phyloP scores from a whole-genome alignment of 2,797 vertebrate genomes.

The Phrynocephalus forsythii region DNA sequence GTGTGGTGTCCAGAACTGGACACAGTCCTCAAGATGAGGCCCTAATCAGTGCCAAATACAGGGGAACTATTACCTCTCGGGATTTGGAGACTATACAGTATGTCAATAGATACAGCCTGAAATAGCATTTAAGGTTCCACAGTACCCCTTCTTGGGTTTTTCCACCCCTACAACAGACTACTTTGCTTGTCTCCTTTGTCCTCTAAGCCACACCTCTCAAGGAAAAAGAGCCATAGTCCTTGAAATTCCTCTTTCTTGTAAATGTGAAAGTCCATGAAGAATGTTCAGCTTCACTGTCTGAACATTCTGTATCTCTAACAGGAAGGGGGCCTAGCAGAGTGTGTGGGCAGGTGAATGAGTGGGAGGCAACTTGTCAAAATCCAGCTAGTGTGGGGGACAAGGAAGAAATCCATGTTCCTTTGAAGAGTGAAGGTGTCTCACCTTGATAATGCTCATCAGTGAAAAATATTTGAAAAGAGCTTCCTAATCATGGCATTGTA shows the following conservation, averaged over 20 bases:
- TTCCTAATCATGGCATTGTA: background rate
- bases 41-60: no score
- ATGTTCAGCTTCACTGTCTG: constrained; percentile 31
- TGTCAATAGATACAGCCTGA: no score
- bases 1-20: no score
- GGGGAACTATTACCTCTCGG: no score
- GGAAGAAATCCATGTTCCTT: constrained; percentile 39
- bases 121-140: no score
- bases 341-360: constrained; percentile 1
- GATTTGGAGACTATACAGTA: no score
- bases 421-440: constrained; percentile 49
- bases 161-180: no score
- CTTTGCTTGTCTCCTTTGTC: background rate
- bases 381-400: constrained; percentile 40
- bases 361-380: constrained; percentile 50
- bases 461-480: constrained; percentile 47
- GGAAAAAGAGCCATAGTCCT: constrained; percentile 31
- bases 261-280: constrained; percentile 35
- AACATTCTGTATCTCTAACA: constrained; percentile 51
- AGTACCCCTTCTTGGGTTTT: no score
- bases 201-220: background rate
- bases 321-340: constrained; percentile 44
- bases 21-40: no score
- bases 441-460: constrained; percentile 60
- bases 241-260: constrained; percentile 41